phyloP scores from a whole-genome alignment of 2,113 vertebrate genomes.

The Macquaria ambigua region DNA sequence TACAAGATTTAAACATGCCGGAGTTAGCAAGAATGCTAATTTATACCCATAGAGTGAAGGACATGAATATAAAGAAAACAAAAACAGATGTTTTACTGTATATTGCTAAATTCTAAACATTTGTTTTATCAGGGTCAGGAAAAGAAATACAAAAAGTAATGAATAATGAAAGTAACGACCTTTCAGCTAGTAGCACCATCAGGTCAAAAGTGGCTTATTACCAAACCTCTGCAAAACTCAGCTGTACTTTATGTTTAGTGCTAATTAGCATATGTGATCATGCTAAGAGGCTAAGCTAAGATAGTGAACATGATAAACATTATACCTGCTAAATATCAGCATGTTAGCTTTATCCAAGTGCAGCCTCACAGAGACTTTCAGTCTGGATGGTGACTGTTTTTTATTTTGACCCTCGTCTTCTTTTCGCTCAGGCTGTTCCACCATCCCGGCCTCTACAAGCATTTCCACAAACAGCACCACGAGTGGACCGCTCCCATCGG shows the following conservation, averaged over 20 bases:
- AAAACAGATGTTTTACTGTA: background rate
- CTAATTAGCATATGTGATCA: background rate
- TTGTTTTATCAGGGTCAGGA: background rate
- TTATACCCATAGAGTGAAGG: no score
- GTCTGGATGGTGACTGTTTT: background rate
- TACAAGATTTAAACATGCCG: no score
- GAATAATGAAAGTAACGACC: background rate
- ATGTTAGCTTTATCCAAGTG: background rate
- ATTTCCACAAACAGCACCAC: slow-evolving; percentile 94
- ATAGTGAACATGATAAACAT: no score
- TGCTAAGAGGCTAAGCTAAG: background rate
- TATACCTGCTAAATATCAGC: background rate
- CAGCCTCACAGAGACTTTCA: background rate
- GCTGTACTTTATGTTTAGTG: background rate
- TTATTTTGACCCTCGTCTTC: background rate
- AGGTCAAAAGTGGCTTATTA: background rate
- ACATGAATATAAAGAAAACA: background rate
- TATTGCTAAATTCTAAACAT: background rate
- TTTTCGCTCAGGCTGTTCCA: slow-evolving; percentile 87
- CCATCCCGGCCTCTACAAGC: slow-evolving; percentile 90
- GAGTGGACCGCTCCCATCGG: slow-evolving; percentile 96
- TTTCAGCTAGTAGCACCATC: background rate
- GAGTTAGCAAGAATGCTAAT: no score
- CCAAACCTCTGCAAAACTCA: background rate
- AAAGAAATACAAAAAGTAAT: background rate